Evolutionary conservation across 2,888 invertebrate species (phyloP).

Genomic region (Gryllus longicercus): DNA sequence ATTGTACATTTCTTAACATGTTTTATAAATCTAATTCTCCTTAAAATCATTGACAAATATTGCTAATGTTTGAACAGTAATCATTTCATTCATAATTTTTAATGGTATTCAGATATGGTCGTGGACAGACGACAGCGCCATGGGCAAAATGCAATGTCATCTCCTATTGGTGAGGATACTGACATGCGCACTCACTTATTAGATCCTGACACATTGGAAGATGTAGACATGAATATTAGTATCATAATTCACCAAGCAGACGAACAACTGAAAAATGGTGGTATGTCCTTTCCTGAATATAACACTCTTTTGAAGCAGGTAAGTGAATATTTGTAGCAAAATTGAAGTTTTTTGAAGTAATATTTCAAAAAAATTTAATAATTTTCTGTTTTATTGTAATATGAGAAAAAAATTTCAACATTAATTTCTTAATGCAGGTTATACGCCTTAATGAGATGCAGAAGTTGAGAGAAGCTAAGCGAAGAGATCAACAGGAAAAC

Average conservation of each 20-base stretch:
- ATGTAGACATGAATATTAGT: conserved; percentile 61
- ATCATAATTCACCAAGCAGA: conserved; percentile 80
- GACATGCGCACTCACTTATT: conserved; percentile 46
- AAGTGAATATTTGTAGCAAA: conserved; percentile 23
- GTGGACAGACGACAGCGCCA: neutral
- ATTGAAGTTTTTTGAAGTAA: neutral
- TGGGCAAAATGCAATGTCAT: neutral
- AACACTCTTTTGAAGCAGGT: conserved; percentile 69
- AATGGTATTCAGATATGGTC: neutral
- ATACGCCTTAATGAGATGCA: conserved; percentile 72
- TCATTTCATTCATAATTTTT: neutral
- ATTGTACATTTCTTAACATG: too few species aligned
- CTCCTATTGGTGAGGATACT: conserved; percentile 47
- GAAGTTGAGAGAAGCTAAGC: conserved; percentile 72
- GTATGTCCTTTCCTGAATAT: conserved; percentile 70
- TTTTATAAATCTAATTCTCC: too few species aligned
- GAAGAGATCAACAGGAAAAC: conserved; percentile 44
- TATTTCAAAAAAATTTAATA: neutral
- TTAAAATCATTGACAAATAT: neutral
- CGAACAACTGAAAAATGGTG: conserved; percentile 70
- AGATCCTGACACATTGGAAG: conserved; percentile 26
- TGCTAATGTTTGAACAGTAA: neutral
- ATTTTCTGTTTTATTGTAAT: neutral
- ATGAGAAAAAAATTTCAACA: too few species aligned
- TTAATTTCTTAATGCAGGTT: conserved; percentile 46